These are phyloP conservation scores for Propithecus perrieri DNA, from an alignment of 2,797 vertebrate species.

Conservation along the genomic window DNA sequence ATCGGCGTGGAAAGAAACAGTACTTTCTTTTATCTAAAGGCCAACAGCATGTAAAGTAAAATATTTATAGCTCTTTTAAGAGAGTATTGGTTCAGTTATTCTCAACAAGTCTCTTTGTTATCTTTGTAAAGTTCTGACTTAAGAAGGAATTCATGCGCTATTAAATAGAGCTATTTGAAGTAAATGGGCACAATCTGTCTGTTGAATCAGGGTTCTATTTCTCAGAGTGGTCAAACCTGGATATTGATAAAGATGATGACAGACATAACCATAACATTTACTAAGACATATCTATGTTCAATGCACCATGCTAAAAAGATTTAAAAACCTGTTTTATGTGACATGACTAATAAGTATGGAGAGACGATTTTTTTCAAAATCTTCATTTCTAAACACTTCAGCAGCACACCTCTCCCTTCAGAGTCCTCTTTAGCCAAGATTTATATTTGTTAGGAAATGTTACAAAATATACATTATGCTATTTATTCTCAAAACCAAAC, in stretches of 20 bases:
- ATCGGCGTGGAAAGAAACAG: not conserved
- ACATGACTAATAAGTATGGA: not conserved
- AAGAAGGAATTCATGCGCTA: not conserved
- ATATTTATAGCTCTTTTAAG: constrained; percentile 31
- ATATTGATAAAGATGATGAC: not conserved
- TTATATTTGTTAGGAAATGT: not conserved
- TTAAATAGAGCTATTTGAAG: not conserved
- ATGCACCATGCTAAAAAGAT: not conserved
- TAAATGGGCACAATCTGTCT: not conserved
- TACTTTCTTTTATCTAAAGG: constrained; percentile 28
- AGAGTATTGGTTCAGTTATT: not conserved
- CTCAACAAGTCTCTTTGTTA: constrained; percentile 9
- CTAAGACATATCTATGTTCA: not conserved
- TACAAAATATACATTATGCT: not conserved
- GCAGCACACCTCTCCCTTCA: not conserved
- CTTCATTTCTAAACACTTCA: not conserved
- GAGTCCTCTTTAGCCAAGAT: not conserved
- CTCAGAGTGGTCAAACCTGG: not conserved
- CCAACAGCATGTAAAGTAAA: constrained; percentile 9
- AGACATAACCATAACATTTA: not conserved
- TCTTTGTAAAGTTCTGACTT: not conserved
- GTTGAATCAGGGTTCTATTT: not conserved
- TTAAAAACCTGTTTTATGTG: not conserved
- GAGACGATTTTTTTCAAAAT: not conserved
- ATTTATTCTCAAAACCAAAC: not conserved